Evolutionary conservation across 2,113 vertebrate genomes (phyloP).

Genomic region (Equus przewalskii): DNA sequence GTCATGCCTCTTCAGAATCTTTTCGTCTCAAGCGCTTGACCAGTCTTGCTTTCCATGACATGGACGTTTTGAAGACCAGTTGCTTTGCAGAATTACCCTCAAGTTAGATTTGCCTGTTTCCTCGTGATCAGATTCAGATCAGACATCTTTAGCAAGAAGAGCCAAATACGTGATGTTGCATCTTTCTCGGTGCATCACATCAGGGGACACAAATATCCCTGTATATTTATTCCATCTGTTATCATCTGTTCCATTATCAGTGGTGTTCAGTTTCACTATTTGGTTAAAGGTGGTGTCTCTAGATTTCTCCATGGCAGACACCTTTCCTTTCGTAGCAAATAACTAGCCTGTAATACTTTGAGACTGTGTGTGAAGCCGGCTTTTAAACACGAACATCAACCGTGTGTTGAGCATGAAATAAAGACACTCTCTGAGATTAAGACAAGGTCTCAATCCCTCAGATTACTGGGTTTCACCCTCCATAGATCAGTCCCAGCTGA

Average conservation of each 20-base stretch:
- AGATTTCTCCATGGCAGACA: neutral
- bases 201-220: slow-evolving; percentile 13
- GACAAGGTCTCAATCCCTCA: neutral
- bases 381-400: neutral
- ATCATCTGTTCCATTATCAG: neutral
- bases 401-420: neutral
- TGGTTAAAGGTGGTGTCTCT: neutral
- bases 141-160: neutral
- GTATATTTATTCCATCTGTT: neutral
- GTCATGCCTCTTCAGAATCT: neutral
- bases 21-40: neutral
- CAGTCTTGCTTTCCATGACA: neutral
- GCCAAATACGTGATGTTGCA: neutral
- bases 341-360: neutral
- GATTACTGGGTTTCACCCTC: neutral
- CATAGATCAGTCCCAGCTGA: neutral
- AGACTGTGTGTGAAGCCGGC: neutral
- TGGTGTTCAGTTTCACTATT: neutral
- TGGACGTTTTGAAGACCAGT: neutral
- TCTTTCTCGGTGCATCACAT: neutral
- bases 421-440: neutral
- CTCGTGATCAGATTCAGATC: neutral
- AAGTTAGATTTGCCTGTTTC: neutral
- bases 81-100: neutral
- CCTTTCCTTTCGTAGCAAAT: neutral